These are phyloP conservation scores for Hirtodrosophila histrioides DNA, from an alignment of 2,888 invertebrate species.

Conservation along the genomic window DNA sequence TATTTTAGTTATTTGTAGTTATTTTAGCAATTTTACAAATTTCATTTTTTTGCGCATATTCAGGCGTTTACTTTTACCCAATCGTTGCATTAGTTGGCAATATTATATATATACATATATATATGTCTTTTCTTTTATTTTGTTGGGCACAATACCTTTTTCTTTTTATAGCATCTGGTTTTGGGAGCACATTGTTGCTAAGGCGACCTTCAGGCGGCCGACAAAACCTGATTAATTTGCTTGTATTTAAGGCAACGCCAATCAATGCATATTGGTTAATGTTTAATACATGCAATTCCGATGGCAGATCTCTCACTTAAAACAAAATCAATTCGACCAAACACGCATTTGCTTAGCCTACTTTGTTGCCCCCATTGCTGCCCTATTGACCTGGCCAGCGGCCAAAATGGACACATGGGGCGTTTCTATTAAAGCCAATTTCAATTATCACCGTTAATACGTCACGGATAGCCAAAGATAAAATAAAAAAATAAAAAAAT, in stretches of 20 bases:
- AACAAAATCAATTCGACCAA: constrained; percentile 51
- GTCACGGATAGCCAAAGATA: constrained; percentile 12
- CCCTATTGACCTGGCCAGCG: constrained; percentile 32
- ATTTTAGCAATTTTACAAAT: constrained; percentile 17
- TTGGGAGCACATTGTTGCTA: constrained; percentile 33
- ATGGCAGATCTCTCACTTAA: constrained; percentile 63
- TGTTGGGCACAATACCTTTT: constrained; percentile 24
- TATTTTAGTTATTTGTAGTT: constrained; percentile 26
- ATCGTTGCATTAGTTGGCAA: constrained; percentile 59
- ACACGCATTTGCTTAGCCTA: constrained; percentile 68
- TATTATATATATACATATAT: constrained; percentile 7
- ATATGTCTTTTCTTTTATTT: constrained; percentile 2
- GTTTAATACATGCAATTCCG: constrained; percentile 63
- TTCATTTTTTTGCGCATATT: constrained; percentile 24
- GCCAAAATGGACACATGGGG: constrained; percentile 22
- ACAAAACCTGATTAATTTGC: constrained; percentile 63
- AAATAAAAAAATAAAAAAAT: constrained; percentile 8
- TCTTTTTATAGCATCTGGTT: constrained; percentile 39
- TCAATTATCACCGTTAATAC: constrained; percentile 33
- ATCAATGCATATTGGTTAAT: constrained; percentile 66
- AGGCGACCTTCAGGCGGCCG: constrained; percentile 44
- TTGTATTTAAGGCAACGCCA: constrained; percentile 58
- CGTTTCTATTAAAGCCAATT: constrained; percentile 32
- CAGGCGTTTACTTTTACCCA: constrained; percentile 41
- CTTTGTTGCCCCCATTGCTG: constrained; percentile 35